Evolutionary conservation across 2,888 invertebrate genomes (phyloP).

Genomic region (Octodonta nipae): DNA sequence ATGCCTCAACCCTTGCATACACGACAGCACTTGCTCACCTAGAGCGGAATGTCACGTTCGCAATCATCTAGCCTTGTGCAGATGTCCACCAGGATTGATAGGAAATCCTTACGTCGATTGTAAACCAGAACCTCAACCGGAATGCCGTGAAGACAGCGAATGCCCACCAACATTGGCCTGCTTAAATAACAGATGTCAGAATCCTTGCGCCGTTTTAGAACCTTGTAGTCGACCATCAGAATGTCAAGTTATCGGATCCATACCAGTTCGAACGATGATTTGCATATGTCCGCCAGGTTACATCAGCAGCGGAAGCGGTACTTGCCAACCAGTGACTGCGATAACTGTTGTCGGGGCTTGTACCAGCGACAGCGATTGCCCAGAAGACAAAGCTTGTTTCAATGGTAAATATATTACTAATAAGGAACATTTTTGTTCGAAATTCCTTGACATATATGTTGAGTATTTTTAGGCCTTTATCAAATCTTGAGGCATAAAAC

Average conservation of each 20-base stretch:
- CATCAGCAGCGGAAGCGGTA: conserved; percentile 68
- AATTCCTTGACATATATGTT: no score
- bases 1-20: conserved; percentile 72
- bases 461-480: no score
- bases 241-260: conserved; percentile 67
- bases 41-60: conserved; percentile 68
- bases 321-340: conserved; percentile 60
- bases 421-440: no score
- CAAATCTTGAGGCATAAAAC: no score
- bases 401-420: conserved; percentile 39
- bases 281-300: conserved; percentile 83
- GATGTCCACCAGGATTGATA: conserved; percentile 60
- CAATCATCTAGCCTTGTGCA: conserved; percentile 73
- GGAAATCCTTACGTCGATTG: conserved; percentile 78
- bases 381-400: conserved; percentile 63
- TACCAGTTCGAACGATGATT: conserved; percentile 77
- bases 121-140: conserved; percentile 53
- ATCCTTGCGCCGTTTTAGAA: conserved; percentile 64
- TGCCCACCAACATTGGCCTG: conserved; percentile 71
- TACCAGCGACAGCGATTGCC: conserved; percentile 64
- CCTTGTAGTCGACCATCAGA: conserved; percentile 70
- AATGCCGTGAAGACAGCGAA: conserved; percentile 70
- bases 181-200: conserved; percentile 65
- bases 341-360: conserved; percentile 51
- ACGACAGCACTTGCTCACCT: conserved; percentile 61